Percentiles rank a stretch among this genome's conserved stretches.
Evolutionary conservation across 1,140 invertebrate species (phyloP).

Genomic region (Drosophila pruinosa): DNA sequence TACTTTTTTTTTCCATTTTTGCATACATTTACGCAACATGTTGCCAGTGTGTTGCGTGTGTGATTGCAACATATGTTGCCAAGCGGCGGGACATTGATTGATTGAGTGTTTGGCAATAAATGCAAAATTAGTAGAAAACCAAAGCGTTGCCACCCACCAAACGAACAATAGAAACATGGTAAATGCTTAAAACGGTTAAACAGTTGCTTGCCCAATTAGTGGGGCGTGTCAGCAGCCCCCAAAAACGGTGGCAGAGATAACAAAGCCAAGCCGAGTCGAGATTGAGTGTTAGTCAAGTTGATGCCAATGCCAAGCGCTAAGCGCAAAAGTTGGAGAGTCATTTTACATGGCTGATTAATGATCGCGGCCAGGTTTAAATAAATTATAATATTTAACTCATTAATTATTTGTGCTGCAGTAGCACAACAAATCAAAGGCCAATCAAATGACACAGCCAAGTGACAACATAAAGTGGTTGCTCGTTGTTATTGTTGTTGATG

Average conservation of each 20-base stretch:
- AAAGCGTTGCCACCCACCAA: constrained; percentile 47
- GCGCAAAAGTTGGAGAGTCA: constrained; percentile 5
- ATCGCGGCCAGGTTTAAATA: constrained; percentile 52
- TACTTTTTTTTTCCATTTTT: constrained; percentile 4
- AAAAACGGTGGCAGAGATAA: constrained; percentile 32
- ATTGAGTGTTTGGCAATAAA: constrained; percentile 49
- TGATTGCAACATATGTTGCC: constrained; percentile 36
- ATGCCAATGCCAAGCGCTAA: constrained; percentile 19
- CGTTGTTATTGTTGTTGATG: constrained; percentile 21
- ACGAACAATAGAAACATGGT: constrained; percentile 1
- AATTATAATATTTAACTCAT: constrained; percentile 78
- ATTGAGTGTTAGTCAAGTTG: not conserved
- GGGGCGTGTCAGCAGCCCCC: constrained; percentile 39
- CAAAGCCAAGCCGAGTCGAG: constrained; percentile 18
- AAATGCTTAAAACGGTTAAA: constrained; percentile 2
- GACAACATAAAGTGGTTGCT: constrained; percentile 32
- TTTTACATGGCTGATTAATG: constrained; percentile 67
- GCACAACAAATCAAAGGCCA: constrained; percentile 62
- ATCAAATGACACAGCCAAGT: constrained; percentile 59
- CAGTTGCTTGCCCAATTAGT: constrained; percentile 34
- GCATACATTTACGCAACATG: constrained; percentile 35
- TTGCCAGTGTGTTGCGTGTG: constrained; percentile 1
- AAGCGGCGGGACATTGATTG: constrained; percentile 40
- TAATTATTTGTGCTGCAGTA: constrained; percentile 66
- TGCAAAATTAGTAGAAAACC: constrained; percentile 41